A percentile compares a stretch with the other conserved stretches of the same genome.
phyloP scores from a whole-genome alignment of 2,113 vertebrate genomes.

The Ramphastos sulfuratus region DNA sequence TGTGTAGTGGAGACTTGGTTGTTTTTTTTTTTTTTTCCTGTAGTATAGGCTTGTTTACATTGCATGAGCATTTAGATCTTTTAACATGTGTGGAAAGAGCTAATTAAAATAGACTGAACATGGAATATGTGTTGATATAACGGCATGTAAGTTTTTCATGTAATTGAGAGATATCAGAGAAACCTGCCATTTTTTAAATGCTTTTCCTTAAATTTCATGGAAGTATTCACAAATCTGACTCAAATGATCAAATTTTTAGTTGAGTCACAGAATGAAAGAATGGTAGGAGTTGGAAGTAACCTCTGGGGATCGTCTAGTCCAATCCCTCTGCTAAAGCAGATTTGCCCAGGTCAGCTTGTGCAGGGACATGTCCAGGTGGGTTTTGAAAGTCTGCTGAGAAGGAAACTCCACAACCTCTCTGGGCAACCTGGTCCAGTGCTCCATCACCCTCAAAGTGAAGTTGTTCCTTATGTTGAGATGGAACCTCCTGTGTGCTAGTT shows the following conservation, averaged over 20 bases:
- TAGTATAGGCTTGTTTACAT: not conserved
- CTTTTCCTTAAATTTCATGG: conserved; percentile 49
- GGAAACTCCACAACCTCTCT: too few species aligned
- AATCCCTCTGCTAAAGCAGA: too few species aligned
- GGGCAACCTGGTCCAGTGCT: too few species aligned
- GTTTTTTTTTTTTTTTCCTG: not conserved
- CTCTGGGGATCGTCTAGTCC: too few species aligned
- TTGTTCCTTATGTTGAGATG: too few species aligned
- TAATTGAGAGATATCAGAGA: not conserved
- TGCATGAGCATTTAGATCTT: not conserved
- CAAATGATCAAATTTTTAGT: conserved; percentile 36
- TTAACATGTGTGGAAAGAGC: not conserved
- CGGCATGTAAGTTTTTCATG: not conserved
- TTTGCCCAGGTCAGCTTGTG: too few species aligned
- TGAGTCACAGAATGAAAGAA: not conserved
- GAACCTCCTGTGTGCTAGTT: too few species aligned
- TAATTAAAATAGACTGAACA: not conserved
- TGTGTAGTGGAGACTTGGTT: not conserved
- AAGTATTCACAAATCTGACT: conserved; percentile 37
- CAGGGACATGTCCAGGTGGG: too few species aligned
- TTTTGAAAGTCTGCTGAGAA: too few species aligned
- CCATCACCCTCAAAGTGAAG: too few species aligned
- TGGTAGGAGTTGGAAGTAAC: too few species aligned
- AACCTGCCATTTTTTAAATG: not conserved
- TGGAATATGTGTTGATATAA: not conserved